Percentiles rank a stretch among this genome's conserved stretches.
Conservation (phyloP, 2,113 vertebrate species). For the Ctenomys sociabilis region DNA sequence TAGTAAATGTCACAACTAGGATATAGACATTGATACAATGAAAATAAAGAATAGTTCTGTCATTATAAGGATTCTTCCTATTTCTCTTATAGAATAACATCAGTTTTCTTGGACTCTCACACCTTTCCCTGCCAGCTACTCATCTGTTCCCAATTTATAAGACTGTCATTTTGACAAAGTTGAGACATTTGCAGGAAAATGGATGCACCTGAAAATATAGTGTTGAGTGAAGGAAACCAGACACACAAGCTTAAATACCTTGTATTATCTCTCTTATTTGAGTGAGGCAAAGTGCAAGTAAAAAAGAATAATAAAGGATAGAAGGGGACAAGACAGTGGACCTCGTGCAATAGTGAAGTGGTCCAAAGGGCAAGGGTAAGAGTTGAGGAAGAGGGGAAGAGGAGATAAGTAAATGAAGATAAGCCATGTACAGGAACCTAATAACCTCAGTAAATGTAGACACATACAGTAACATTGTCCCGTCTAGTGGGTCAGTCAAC, state of each 20-base stretch:
- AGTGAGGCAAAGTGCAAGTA: not conserved
- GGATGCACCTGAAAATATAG: not conserved
- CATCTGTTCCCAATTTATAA: not conserved
- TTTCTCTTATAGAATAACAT: not conserved
- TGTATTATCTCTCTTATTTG: not conserved
- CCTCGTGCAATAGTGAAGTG: not conserved
- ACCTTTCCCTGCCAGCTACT: not conserved
- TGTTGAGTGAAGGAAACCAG: not conserved
- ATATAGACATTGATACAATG: not conserved
- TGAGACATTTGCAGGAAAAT: not conserved
- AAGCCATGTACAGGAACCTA: not conserved
- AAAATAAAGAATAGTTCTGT: not conserved
- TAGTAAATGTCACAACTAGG: not conserved
- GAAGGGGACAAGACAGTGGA: not conserved
- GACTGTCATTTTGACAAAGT: not conserved
- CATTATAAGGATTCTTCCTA: not conserved
- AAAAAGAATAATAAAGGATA: not conserved
- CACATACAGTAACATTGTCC: not conserved
- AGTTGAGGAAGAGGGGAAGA: not conserved
- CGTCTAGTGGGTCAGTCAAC: too few species aligned
- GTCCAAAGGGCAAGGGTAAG: not conserved
- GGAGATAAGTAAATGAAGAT: not conserved
- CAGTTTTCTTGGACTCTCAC: not conserved
- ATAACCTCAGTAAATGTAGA: not conserved
- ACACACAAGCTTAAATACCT: not conserved